Evolutionary conservation across 2,113 vertebrate genomes (phyloP).

Genomic region (Pimephales promelas): DNA sequence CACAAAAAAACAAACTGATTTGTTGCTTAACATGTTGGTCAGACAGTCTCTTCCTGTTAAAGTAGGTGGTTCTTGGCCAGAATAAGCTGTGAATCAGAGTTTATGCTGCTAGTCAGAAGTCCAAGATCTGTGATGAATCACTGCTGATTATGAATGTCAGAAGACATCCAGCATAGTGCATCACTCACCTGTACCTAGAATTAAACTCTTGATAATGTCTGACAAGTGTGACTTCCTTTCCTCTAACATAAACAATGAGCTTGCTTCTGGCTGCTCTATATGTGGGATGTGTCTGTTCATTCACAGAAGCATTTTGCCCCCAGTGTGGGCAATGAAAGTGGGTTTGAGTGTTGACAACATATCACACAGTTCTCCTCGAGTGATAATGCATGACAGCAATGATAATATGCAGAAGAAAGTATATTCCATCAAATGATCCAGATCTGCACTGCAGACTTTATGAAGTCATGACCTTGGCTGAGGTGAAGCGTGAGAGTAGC

Average conservation of each 20-base stretch:
- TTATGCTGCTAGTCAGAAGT: not conserved
- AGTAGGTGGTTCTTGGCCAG: not conserved
- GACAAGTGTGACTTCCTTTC: slow-evolving; percentile 30
- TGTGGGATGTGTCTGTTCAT: not conserved
- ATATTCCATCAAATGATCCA: slow-evolving; percentile 63
- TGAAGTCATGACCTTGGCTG: slow-evolving; percentile 70
- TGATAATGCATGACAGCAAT: slow-evolving; percentile 65
- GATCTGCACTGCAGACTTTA: slow-evolving; percentile 64
- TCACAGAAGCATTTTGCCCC: slow-evolving; percentile 22
- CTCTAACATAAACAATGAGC: slow-evolving; percentile 8
- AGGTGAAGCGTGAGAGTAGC: slow-evolving; percentile 61
- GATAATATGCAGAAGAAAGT: slow-evolving; percentile 59
- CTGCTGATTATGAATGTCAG: not conserved
- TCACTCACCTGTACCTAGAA: slow-evolving; percentile 25
- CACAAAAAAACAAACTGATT: slow-evolving; percentile 8
- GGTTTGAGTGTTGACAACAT: not conserved
- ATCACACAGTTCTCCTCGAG: slow-evolving; percentile 56
- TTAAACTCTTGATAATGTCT: slow-evolving; percentile 20
- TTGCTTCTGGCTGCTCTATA: not conserved
- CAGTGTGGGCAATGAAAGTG: not conserved
- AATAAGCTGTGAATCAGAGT: not conserved
- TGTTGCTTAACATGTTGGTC: not conserved
- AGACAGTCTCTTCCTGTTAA: not conserved
- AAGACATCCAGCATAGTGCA: not conserved
- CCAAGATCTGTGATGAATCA: slow-evolving; percentile 10